phyloP scores from a whole-genome alignment of 2,113 vertebrate species.

The Clarias macrocephalus region DNA sequence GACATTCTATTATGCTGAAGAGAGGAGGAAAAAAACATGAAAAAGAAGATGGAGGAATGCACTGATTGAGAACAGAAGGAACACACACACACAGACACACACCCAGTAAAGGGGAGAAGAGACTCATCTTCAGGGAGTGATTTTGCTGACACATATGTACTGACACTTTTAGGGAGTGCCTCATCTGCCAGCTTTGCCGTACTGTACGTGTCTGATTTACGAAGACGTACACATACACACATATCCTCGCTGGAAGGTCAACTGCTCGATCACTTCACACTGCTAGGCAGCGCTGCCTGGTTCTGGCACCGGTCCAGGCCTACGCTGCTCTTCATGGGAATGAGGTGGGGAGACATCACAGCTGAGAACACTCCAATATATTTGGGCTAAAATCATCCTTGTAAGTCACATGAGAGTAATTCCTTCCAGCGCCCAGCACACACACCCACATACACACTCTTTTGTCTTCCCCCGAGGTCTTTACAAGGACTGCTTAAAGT shows the following conservation, averaged over 20 bases:
- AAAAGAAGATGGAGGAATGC: background rate
- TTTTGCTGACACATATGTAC: background rate
- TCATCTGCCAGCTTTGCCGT: slow-evolving; percentile 25
- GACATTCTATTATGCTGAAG: background rate
- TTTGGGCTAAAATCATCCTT: slow-evolving; percentile 18
- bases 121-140: slow-evolving; percentile 27
- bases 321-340: background rate
- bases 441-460: slow-evolving; percentile 19
- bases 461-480: slow-evolving; percentile 12
- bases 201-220: slow-evolving; percentile 15
- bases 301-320: slow-evolving; percentile 12
- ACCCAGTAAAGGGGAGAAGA: slow-evolving; percentile 10
- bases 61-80: slow-evolving; percentile 18
- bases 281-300: slow-evolving; percentile 10
- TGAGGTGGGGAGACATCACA: slow-evolving; percentile 1
- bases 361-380: slow-evolving; percentile 34
- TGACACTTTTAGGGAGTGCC: slow-evolving; percentile 12
- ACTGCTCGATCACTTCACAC: slow-evolving; percentile 18
- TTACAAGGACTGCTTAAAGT: slow-evolving; percentile 13
- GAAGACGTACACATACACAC: background rate
- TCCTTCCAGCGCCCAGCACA: background rate
- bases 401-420: slow-evolving; percentile 22
- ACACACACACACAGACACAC: slow-evolving; percentile 5
- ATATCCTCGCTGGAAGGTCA: background rate
- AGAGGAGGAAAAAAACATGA: background rate